Base-by-base conservation (phyloP, 1,140 invertebrate species). In the Lasioglossum albipes region DNA sequence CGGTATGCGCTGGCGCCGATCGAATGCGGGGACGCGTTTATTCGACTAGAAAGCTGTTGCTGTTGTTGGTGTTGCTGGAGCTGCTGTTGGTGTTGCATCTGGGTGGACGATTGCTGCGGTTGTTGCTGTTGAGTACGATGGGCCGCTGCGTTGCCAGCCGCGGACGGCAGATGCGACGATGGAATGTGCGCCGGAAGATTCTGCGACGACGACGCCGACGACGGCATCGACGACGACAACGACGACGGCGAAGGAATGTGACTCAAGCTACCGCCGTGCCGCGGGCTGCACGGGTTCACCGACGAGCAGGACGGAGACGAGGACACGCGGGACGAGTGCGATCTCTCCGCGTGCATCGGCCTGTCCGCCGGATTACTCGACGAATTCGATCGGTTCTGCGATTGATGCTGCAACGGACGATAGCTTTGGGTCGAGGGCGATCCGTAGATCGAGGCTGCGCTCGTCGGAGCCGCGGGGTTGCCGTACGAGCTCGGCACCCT, bases 181-280 rank as follows among this genome's bases (percentile, higher is more conserved):
- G 92, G 91, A 91, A 92, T 92, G 89, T 92, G 91, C 79, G 87
- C 84, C 81, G 90, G 88, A 88, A 90, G 87, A 86, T 88, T 91
- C 71, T 92, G 90, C 16, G 89, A 81, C 64, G 84, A 74, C 64
- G 90, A 87, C 72, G 84, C 7, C 68, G 90, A 86, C 31, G n/a
- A n/a, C n/a, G n/a, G n/a, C n/a, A n/a, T n/a, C 64, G 84, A 74
- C 64, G 84, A 74, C 72, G 89, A 85, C 62, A 82, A 78, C 69
- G 90, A 86, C 81, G 91, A 75, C 54, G 84, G 79, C 62, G 91
- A 85, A 84, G 91, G 92, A 92, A 92, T 92, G 91, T 92, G 90
- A 90, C 87, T 90, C 49, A 81, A 42, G 42, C 36, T 85, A 16
- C 41, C 79, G 61, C 61, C 67, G 49, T 86, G 87, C 27, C 85